Conservation (phyloP, 2,888 invertebrate species). For the Drosophila ezoana region DNA sequence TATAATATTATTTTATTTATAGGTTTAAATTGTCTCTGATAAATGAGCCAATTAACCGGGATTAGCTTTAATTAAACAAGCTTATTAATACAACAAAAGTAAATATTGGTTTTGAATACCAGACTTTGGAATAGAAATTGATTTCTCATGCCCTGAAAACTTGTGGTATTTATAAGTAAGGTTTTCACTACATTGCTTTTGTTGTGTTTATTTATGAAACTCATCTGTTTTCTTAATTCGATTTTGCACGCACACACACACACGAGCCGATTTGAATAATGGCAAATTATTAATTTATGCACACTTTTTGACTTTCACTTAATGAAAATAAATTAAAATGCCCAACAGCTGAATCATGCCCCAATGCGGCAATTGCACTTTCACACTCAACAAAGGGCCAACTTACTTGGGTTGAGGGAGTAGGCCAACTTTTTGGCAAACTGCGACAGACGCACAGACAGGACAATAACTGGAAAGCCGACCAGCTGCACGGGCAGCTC, state of each 20-base stretch:
- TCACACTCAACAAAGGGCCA: slow-evolving; percentile 15
- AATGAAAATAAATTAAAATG: slow-evolving; percentile 40
- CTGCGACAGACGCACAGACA: slow-evolving; percentile 91
- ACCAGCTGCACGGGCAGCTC: slow-evolving; percentile 93
- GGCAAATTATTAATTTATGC: slow-evolving; percentile 67
- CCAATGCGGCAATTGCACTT: slow-evolving; percentile 24
- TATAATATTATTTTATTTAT: no score
- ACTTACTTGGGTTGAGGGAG: slow-evolving; percentile 91
- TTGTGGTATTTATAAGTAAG: no score
- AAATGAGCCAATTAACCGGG: no score
- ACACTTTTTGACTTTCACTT: slow-evolving; percentile 67
- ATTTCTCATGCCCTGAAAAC: no score
- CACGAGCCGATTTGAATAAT: slow-evolving; percentile 8
- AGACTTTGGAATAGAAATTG: no score
- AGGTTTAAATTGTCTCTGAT: no score
- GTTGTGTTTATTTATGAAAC: slow-evolving; percentile 6
- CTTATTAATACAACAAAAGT: no score
- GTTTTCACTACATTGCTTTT: background rate
- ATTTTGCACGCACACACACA: slow-evolving; percentile 16
- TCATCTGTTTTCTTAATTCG: slow-evolving; percentile 9
- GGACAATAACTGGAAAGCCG: slow-evolving; percentile 93
- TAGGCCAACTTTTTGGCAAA: slow-evolving; percentile 93
- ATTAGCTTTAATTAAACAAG: no score
- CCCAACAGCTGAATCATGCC: slow-evolving; percentile 28
- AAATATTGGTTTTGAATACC: no score